phyloP scores from a whole-genome alignment of 2,797 vertebrate genomes.

The Gobio occitaniae region DNA sequence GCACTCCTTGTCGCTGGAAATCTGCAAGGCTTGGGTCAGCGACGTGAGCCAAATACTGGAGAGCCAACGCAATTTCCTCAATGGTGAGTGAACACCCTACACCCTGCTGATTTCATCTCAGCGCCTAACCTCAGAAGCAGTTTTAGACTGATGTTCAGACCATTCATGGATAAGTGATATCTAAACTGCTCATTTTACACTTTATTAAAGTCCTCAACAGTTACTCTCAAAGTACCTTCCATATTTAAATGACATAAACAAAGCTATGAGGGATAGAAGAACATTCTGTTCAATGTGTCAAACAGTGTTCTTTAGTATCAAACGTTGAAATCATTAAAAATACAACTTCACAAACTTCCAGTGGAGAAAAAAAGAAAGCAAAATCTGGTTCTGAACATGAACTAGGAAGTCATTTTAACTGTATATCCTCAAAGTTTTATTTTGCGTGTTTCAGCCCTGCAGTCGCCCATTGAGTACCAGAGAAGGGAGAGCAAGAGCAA shows the following conservation, averaged over 20 bases:
- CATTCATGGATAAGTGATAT: not conserved
- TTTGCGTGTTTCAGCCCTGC: constrained; percentile 80
- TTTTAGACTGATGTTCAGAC: not conserved
- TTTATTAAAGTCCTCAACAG: not conserved
- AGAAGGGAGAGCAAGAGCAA: constrained; percentile 91
- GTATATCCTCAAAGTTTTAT: not conserved
- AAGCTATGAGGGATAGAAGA: not conserved
- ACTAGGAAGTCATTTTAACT: not conserved
- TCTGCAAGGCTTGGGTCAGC: constrained; percentile 85
- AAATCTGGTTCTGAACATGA: not conserved
- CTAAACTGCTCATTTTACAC: not conserved
- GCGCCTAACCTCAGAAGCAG: not conserved
- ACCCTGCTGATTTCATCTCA: not conserved
- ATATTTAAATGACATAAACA: not conserved
- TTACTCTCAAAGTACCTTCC: not conserved
- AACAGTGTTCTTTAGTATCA: not conserved
- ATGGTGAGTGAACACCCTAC: constrained; percentile 75
- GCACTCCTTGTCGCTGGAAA: constrained; percentile 79
- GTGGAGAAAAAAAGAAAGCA: not conserved
- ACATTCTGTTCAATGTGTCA: not conserved
- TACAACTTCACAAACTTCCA: not conserved
- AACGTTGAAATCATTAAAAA: not conserved
- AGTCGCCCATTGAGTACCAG: constrained; percentile 95
- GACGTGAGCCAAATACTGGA: constrained; percentile 91
- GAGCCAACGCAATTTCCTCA: constrained; percentile 91